Evolutionary conservation across 2,797 vertebrate species (phyloP).

Genomic region (Orientallactaga sibirica): DNA sequence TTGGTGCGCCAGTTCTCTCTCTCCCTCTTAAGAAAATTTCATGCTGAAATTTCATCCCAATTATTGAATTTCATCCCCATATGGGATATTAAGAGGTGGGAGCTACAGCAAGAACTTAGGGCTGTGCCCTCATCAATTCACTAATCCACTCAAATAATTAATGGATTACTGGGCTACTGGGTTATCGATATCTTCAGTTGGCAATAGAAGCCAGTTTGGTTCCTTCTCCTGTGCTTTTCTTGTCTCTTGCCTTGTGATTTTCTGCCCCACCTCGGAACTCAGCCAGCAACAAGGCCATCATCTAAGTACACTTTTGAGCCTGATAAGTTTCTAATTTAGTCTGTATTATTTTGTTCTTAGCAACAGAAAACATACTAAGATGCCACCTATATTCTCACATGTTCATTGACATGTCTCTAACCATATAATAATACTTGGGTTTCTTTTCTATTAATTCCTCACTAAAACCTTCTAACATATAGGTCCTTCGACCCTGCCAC

Average conservation of each 20-base stretch:
- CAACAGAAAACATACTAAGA: neutral
- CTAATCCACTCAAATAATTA: neutral
- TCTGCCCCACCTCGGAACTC: neutral
- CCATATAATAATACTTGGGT: slow-evolving; percentile 53
- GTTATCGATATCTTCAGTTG: neutral
- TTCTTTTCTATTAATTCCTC: slow-evolving; percentile 72
- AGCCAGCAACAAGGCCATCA: neutral
- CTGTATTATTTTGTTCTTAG: no score
- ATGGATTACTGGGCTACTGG: neutral
- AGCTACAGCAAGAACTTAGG: neutral
- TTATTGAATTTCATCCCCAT: neutral
- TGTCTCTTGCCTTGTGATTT: neutral
- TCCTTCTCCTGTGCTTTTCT: neutral
- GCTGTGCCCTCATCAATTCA: neutral
- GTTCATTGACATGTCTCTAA: slow-evolving; percentile 55
- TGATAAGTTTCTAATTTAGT: neutral
- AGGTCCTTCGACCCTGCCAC: slow-evolving; percentile 64
- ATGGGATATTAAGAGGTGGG: neutral
- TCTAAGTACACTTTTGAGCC: neutral
- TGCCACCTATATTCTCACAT: slow-evolving; percentile 43
- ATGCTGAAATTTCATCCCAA: no score
- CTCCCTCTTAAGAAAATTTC: no score
- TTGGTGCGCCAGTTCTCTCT: no score
- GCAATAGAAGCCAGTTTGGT: neutral
- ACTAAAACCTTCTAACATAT: slow-evolving; percentile 63